These are phyloP conservation scores for Mythimna lalbum DNA, from an alignment of 2,888 invertebrate species.

Conservation along the genomic window DNA sequence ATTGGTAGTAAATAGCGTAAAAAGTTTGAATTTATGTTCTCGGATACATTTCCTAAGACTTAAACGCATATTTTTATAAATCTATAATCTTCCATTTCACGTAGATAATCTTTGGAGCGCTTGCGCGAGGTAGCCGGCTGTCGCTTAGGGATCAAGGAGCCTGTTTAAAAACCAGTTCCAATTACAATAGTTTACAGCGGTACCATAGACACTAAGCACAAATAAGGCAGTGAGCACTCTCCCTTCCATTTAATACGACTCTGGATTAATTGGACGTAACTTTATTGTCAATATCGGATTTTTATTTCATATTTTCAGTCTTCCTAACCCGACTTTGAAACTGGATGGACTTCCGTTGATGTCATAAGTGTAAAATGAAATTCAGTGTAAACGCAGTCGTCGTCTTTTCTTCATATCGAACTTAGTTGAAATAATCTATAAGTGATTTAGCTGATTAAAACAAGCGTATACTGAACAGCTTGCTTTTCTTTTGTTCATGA, in stretches of 20 bases:
- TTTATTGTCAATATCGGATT: constrained; percentile 81
- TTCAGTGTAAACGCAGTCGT: constrained; percentile 26
- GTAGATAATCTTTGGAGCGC: no score
- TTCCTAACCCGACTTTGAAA: constrained; percentile 70
- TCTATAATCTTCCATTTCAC: no score
- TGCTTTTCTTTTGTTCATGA: constrained; percentile 1
- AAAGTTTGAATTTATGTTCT: no score
- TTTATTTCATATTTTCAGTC: constrained; percentile 76
- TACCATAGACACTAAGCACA: constrained; percentile 27
- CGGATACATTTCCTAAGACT: no score
- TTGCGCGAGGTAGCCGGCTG: no score
- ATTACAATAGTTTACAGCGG: constrained; percentile 15
- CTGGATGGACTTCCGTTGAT: constrained; percentile 74
- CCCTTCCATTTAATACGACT: constrained; percentile 41
- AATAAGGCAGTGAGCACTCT: constrained; percentile 36
- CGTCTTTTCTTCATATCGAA: neutral
- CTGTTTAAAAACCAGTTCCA: constrained; percentile 17
- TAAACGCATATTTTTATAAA: no score
- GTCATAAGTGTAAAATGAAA: constrained; percentile 28
- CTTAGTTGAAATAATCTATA: constrained; percentile 1
- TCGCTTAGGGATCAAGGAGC: no score
- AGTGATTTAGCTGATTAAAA: neutral
- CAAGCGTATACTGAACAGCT: constrained; percentile 5
- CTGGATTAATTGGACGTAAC: constrained; percentile 75
- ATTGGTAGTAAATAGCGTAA: no score